Base-by-base conservation (phyloP, 53 echinoderm and acorn worm genomes). In the Patiria pectinifera region DNA sequence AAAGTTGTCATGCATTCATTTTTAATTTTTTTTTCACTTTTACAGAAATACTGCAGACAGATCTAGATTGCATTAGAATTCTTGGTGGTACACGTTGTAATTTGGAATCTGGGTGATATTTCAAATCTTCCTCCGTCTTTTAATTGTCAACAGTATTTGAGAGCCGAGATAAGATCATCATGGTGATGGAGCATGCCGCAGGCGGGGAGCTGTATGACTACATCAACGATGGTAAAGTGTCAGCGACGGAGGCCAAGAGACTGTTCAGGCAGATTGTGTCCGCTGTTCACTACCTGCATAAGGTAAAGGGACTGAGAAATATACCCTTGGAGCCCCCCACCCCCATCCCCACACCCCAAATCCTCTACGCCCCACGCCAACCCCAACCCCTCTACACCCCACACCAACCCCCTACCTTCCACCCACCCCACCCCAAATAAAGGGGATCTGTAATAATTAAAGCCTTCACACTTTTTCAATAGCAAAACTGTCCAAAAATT, bases 111-210 rank as follows among this genome's bases (percentile, higher is more conserved):
- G 2, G 70, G n/a, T 25, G 15, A 85, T 15, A 62, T 59, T 12
- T 6, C 26, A 49, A 58, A 13, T 23, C 21, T 48, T 49, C 49
- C 71, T 60, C 19, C 92, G 86, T 58, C 66, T 66, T 6, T 66
- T 12, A 15, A 16, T 91, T 80, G 43, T 47, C 25, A 2, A 75
- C 92, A 99, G 99, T 99, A 3, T 99, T 99, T 93, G 99, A 99
- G 87, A 99, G 97, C 92, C 94, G 95, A 84, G 97, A 97, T 74
- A 97, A 97, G 96, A 99, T 99, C 12, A 95, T 99, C 14, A 93
- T 99, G 62, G 99, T 99, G 66, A 97, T 99, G 96, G 99, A 99
- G 91, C 95, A 96, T 71, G 99, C 99, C 74, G 94, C 94, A n/a
- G 96, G 99, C 22, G 99, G 99, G 8, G 99, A 99, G 82, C 93